Conservation (phyloP, 2,113 vertebrate species). For the Odontophorus gujanensis region DNA sequence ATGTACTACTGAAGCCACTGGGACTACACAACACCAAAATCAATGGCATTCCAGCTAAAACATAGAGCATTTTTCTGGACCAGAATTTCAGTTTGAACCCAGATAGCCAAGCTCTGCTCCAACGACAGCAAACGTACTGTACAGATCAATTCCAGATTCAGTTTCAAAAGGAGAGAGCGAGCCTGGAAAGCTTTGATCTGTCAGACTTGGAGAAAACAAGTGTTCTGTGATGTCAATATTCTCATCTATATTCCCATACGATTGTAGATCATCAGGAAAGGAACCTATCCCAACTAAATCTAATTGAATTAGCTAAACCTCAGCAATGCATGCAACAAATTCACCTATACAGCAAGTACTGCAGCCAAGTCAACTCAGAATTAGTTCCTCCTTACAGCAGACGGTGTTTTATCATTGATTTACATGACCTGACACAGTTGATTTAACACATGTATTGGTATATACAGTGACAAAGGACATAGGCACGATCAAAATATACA, state of each 20-base stretch:
- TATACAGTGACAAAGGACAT: neutral
- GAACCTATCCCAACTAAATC: neutral
- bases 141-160: neutral
- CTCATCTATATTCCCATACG: neutral
- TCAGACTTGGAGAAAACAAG: neutral
- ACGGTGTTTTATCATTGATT: fast-evolving
- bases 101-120: neutral
- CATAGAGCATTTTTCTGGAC: neutral
- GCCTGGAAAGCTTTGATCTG: neutral
- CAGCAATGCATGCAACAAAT: neutral
- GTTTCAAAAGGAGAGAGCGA: neutral
- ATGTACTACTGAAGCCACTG: neutral
- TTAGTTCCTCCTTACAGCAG: neutral
- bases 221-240: neutral
- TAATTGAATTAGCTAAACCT: neutral
- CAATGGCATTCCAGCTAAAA: neutral
- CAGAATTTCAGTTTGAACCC: neutral
- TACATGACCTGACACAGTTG: neutral
- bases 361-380: neutral
- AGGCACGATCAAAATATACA: fast-evolving
- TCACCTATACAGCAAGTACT: neutral
- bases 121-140: neutral
- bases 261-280: neutral
- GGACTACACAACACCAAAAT: neutral
- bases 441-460: fast-evolving